These are phyloP conservation scores for Stratiomys singularior DNA, from an alignment of 2,888 invertebrate species.

Conservation along the genomic window DNA sequence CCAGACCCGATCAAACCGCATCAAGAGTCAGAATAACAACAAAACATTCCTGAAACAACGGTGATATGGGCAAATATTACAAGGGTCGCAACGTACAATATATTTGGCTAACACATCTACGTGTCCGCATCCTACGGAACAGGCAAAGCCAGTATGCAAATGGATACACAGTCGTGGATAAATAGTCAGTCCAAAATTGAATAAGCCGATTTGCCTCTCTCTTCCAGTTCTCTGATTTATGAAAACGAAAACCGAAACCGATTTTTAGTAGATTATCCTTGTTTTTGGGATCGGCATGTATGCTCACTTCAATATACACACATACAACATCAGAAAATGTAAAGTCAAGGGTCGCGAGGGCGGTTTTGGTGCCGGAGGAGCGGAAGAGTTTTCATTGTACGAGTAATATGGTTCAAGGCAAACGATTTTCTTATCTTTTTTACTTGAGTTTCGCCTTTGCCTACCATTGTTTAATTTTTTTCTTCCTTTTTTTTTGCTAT, in stretches of 20 bases:
- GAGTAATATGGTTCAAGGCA: not conserved
- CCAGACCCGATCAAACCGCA: too few relatives aligned
- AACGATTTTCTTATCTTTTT: slow-evolving; percentile 25
- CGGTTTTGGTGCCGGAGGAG: too few relatives aligned
- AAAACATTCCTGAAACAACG: too few relatives aligned
- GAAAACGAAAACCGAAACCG: slow-evolving; percentile 17
- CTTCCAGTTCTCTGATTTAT: slow-evolving; percentile 13
- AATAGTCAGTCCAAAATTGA: slow-evolving; percentile 5
- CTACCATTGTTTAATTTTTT: slow-evolving; percentile 10
- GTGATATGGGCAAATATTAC: too few relatives aligned
- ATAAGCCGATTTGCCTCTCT: not conserved
- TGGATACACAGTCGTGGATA: not conserved
- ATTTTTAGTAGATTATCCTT: slow-evolving; percentile 26
- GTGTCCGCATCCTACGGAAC: too few relatives aligned
- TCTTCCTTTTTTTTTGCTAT: not conserved
- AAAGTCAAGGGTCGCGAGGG: too few relatives aligned
- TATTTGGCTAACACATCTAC: not conserved
- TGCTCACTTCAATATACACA: too few relatives aligned
- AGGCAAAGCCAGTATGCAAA: not conserved
- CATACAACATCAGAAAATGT: too few relatives aligned
- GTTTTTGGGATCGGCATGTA: not conserved
- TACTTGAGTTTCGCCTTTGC: not conserved
- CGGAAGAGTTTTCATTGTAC: too few relatives aligned
- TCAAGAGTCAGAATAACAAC: too few relatives aligned
- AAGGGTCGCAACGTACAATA: not conserved